phyloP scores from a whole-genome alignment of 2,888 invertebrate species.

The Rhopalosiphum nymphaeae region DNA sequence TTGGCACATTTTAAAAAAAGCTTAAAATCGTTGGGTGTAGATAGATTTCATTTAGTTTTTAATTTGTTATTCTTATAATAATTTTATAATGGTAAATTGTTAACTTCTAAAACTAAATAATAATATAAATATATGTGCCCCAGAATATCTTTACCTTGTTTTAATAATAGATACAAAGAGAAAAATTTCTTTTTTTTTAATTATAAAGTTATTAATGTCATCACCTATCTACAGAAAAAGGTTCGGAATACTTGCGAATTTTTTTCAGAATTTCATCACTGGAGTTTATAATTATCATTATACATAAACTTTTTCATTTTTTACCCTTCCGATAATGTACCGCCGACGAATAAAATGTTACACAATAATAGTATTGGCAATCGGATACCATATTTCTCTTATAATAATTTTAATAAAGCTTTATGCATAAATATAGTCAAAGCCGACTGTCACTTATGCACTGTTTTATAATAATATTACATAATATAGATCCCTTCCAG shows the following conservation, averaged over 20 bases:
- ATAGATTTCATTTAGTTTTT: neutral
- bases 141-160: neutral
- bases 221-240: neutral
- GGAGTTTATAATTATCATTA: neutral
- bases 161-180: neutral
- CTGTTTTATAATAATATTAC: neutral
- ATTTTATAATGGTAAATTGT: too few species aligned
- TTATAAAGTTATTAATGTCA: neutral
- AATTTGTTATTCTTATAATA: neutral
- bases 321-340: neutral
- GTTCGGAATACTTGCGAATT: neutral
- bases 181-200: neutral
- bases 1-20: too few species aligned
- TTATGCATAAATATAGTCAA: neutral
- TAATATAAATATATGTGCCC: too few species aligned
- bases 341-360: neutral
- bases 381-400: neutral
- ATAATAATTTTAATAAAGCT: neutral
- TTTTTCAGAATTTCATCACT: neutral
- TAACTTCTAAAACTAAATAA: too few species aligned
- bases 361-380: neutral
- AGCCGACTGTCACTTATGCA: neutral
- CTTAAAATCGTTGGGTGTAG: too few species aligned
- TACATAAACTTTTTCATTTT: neutral
- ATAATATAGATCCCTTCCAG: neutral